Evolutionary conservation across 2,797 vertebrate genomes (phyloP).

Genomic region (Sebastiscus tertius): DNA sequence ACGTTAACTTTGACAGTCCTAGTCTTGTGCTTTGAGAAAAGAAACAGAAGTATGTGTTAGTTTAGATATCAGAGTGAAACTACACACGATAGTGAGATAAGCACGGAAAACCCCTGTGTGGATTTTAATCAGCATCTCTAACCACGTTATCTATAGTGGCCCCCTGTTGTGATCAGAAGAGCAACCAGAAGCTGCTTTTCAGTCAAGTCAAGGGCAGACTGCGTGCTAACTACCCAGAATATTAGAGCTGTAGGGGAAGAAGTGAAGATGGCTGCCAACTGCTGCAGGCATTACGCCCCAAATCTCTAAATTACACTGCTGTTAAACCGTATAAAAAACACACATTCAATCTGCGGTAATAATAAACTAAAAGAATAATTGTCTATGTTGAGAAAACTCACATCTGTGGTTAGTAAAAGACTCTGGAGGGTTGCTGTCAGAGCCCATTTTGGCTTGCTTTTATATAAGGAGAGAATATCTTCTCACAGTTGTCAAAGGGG

Average conservation of each 20-base stretch:
- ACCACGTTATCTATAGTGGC: conserved; percentile 27
- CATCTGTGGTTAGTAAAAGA: conserved; percentile 42
- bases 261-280: conserved; percentile 28
- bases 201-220: conserved; percentile 39
- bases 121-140: conserved; percentile 42
- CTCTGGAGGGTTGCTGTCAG: conserved; percentile 60
- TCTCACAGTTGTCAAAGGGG: conserved; percentile 72
- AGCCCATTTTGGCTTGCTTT: conserved; percentile 60
- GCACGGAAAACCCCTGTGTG: conserved; percentile 12
- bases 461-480: conserved; percentile 58
- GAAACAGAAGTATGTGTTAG: neutral
- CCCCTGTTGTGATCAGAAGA: conserved; percentile 30
- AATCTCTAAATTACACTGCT: conserved; percentile 31
- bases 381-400: conserved; percentile 47
- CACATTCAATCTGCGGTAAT: conserved; percentile 17
- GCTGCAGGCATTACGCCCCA: conserved; percentile 26
- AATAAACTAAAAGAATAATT: conserved; percentile 57
- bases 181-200: conserved; percentile 33
- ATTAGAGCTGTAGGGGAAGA: conserved; percentile 20
- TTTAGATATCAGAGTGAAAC: conserved; percentile 28
- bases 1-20: too few species aligned
- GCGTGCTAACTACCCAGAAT: conserved; percentile 23
- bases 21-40: conserved; percentile 10
- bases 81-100: neutral
- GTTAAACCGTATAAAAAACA: conserved; percentile 27